These are phyloP conservation scores for Azemiops feae DNA, from an alignment of 2,113 vertebrate genomes.

Conservation along the genomic window DNA sequence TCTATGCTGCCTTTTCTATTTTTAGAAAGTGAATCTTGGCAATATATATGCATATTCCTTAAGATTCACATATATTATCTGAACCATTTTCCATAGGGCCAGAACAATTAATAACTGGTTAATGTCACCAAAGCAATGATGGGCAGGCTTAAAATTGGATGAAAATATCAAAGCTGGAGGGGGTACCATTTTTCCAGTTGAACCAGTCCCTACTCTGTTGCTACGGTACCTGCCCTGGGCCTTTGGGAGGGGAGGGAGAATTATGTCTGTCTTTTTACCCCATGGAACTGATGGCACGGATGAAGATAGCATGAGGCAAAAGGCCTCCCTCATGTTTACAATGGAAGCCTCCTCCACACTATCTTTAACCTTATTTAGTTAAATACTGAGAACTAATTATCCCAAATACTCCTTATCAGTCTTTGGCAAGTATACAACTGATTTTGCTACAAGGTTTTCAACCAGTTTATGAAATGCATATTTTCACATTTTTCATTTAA, in stretches of 20 bases:
- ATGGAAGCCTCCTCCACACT: not conserved
- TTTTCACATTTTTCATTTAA: not conserved
- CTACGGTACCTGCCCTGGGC: not conserved
- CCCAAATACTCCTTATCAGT: not conserved
- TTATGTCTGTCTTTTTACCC: not conserved
- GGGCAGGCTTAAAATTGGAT: not conserved
- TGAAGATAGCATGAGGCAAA: not conserved
- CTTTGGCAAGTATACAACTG: not conserved
- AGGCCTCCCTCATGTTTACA: not conserved
- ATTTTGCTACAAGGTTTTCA: not conserved
- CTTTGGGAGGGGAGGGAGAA: not conserved
- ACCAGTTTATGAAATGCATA: not conserved
- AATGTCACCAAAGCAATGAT: not conserved
- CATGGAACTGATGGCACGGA: not conserved
- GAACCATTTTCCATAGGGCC: not conserved
- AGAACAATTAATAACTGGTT: not conserved
- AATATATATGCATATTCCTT: not conserved
- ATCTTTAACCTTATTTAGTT: not conserved
- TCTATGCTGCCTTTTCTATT: not conserved
- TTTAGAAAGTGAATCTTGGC: not conserved
- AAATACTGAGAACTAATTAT: not conserved
- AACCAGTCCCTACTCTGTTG: not conserved
- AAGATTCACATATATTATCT: not conserved
- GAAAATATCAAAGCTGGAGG: not conserved
- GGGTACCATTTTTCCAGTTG: not conserved